Conservation (phyloP, 2,113 vertebrate species). For the Stegostoma tigrinum region DNA sequence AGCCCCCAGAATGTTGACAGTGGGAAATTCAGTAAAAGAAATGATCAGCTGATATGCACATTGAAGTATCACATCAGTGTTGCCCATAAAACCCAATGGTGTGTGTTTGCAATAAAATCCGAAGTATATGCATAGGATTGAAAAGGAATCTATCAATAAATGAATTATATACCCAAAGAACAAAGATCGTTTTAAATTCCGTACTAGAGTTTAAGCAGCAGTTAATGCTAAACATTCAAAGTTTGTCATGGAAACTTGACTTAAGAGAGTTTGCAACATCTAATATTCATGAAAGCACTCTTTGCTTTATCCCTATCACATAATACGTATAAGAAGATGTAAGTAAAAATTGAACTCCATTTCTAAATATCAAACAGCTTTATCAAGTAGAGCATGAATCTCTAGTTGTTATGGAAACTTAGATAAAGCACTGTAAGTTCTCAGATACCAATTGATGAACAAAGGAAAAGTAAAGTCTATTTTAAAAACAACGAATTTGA, state of each 20-base stretch:
- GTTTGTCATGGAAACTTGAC: background rate
- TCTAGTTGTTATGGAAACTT: conserved; percentile 30
- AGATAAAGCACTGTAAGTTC: conserved; percentile 8
- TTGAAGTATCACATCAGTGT: conserved; percentile 36
- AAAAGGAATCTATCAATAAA: background rate
- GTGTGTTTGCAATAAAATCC: background rate
- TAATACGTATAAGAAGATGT: background rate
- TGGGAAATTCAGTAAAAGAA: background rate
- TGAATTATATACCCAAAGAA: background rate
- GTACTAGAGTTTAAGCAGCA: background rate
- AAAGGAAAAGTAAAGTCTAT: background rate
- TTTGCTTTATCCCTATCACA: background rate
- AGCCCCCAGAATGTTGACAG: too few species aligned
- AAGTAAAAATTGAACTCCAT: conserved; percentile 26
- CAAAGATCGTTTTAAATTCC: background rate
- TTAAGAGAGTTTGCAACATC: conserved; percentile 1
- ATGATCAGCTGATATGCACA: conserved; percentile 44
- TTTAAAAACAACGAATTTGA: conserved; percentile 1
- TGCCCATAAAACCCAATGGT: background rate
- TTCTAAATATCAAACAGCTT: conserved; percentile 34
- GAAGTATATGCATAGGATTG: background rate
- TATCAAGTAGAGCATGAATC: conserved; percentile 25
- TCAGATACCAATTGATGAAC: conserved; percentile 16
- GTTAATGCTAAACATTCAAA: background rate
- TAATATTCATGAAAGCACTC: conserved; percentile 32